phyloP scores from a whole-genome alignment of 2,113 vertebrate species.

The Haemorhous mexicanus region DNA sequence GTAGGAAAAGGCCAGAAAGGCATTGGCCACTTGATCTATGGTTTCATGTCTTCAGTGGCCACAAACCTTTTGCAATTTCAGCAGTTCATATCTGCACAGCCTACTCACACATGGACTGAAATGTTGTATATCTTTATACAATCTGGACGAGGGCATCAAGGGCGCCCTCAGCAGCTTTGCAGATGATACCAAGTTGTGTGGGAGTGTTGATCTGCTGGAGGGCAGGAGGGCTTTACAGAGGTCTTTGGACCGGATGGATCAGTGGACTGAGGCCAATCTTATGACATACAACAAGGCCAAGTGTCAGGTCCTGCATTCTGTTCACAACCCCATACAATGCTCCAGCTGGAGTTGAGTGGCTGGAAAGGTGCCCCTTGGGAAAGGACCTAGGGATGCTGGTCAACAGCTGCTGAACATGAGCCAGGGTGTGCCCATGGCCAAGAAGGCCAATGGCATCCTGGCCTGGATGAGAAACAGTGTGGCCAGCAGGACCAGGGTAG shows the following conservation, averaged over 20 bases:
- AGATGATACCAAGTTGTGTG: neutral
- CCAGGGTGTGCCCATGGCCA: neutral
- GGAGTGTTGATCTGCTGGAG: neutral
- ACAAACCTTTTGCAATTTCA: neutral
- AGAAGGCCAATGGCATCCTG: neutral
- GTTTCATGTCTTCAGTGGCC: neutral
- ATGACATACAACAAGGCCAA: neutral
- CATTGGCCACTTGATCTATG: neutral
- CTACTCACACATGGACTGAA: neutral
- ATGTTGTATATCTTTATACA: neutral
- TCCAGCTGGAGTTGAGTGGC: neutral
- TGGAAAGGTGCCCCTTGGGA: neutral
- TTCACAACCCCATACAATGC: neutral
- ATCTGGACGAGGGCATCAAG: accelerated
- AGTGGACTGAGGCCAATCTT: neutral
- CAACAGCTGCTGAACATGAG: neutral
- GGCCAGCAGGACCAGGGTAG: neutral
- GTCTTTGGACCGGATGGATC: neutral
- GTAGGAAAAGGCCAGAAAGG: neutral
- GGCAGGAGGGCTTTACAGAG: neutral
- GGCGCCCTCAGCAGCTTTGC: neutral
- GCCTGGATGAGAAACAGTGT: neutral
- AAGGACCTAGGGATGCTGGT: neutral
- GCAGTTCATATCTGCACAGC: neutral
- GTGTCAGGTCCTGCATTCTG: neutral